These are phyloP conservation scores for Ennomos fuscantarius DNA, from an alignment of 2,888 invertebrate genomes.

Conservation along the genomic window DNA sequence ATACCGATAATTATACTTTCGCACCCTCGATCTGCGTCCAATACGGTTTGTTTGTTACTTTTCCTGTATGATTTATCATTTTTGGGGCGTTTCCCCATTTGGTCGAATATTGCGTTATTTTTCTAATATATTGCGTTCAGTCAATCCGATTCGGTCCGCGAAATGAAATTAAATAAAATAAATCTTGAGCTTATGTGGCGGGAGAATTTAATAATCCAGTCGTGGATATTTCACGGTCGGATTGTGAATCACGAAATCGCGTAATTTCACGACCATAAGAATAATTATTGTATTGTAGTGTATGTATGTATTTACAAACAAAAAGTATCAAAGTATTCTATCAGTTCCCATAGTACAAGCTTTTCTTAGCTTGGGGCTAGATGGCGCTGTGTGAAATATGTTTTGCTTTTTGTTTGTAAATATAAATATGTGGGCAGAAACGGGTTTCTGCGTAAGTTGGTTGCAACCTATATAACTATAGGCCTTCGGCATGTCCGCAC, in stretches of 20 bases:
- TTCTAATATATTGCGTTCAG: slow-evolving; percentile 44
- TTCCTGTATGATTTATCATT: slow-evolving; percentile 42
- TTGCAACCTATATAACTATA: too few species aligned
- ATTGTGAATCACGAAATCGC: slow-evolving; percentile 9
- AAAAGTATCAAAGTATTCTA: too few species aligned
- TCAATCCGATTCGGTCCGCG: slow-evolving; percentile 40
- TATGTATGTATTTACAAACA: too few species aligned
- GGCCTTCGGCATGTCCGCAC: too few species aligned
- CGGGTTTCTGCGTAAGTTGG: too few species aligned
- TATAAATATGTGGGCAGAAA: too few species aligned
- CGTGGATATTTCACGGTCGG: slow-evolving; percentile 25
- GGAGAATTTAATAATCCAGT: slow-evolving; percentile 35
- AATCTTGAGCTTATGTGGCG: slow-evolving; percentile 44
- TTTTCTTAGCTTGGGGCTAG: too few species aligned
- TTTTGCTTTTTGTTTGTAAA: too few species aligned
- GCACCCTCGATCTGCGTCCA: slow-evolving; percentile 38
- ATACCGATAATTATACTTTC: slow-evolving; percentile 47
- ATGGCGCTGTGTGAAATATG: too few species aligned
- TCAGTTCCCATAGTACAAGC: too few species aligned
- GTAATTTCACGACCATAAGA: neutral
- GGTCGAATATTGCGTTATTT: slow-evolving; percentile 44
- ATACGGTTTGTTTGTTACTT: slow-evolving; percentile 43
- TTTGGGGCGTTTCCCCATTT: slow-evolving; percentile 36
- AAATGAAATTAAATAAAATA: slow-evolving; percentile 51
- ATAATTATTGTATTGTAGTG: too few species aligned